phyloP scores from a whole-genome alignment of 2,888 invertebrate genomes.

The Cephus pulcher region DNA sequence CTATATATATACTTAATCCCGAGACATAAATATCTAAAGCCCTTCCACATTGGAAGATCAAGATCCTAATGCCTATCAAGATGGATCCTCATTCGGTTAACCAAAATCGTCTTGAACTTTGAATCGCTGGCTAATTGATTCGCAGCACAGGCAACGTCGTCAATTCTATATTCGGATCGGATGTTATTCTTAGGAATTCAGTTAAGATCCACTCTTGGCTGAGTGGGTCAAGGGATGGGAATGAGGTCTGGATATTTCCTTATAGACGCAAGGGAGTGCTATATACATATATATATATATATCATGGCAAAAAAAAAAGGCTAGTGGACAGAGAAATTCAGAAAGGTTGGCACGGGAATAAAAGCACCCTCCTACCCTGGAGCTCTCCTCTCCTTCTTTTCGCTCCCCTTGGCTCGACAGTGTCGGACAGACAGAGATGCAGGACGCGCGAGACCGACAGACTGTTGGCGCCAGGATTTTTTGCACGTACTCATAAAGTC shows the following conservation, averaged over 20 bases:
- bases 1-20: not conserved
- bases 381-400: not conserved
- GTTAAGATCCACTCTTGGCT: conserved; percentile 1
- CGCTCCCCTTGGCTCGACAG: not conserved
- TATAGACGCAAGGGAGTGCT: not conserved
- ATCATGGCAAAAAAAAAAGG: not conserved
- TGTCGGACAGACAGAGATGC: not conserved
- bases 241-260: not conserved
- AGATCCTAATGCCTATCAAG: too few relatives aligned
- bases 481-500: conserved; percentile 1
- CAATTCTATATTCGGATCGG: not conserved
- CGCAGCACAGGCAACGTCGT: not conserved
- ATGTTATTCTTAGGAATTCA: not conserved
- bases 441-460: not conserved
- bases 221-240: not conserved
- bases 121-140: not conserved
- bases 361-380: not conserved
- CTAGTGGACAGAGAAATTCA: not conserved
- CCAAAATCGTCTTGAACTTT: not conserved
- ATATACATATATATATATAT: not conserved
- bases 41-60: too few relatives aligned
- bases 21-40: not conserved
- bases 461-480: conserved; percentile 3
- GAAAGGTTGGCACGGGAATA: not conserved
- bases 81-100: not conserved